These are phyloP conservation scores for Gorsachius magnificus DNA, from an alignment of 2,797 vertebrate genomes.

Conservation along the genomic window DNA sequence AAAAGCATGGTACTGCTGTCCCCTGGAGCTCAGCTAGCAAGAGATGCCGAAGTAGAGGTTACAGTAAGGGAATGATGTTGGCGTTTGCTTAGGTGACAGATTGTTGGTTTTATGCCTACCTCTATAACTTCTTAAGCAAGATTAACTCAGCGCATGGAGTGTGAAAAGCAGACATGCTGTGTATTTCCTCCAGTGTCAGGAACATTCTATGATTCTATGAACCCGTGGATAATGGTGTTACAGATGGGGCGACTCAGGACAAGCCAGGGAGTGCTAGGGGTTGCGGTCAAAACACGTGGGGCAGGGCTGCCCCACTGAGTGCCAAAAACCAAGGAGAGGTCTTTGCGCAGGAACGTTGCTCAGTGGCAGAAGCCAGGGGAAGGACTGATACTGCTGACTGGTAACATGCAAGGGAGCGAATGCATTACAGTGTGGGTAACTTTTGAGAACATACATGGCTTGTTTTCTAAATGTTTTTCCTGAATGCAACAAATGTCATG, in stretches of 20 bases:
- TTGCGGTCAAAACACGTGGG: not conserved
- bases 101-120: not conserved
- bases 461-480: not conserved
- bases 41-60: not conserved
- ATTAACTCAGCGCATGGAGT: not conserved
- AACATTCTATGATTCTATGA: not conserved
- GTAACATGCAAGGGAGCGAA: fast-evolving
- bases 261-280: not conserved
- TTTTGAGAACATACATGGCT: not conserved
- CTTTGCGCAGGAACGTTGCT: not conserved
- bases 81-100: not conserved
- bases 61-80: not conserved
- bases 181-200: not conserved
- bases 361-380: not conserved
- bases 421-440: not conserved
- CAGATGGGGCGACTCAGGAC: fast-evolving
- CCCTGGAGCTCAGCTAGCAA: not conserved
- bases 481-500: not conserved
- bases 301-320: not conserved
- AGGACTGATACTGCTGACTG: not conserved
- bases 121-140: not conserved
- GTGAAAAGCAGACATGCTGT: not conserved
- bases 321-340: not conserved
- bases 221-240: not conserved
- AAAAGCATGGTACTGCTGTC: not conserved